Evolutionary conservation across 35 echinoderm and acorn worm species (phyloP).

Genomic region (Apostichopus californicus): DNA sequence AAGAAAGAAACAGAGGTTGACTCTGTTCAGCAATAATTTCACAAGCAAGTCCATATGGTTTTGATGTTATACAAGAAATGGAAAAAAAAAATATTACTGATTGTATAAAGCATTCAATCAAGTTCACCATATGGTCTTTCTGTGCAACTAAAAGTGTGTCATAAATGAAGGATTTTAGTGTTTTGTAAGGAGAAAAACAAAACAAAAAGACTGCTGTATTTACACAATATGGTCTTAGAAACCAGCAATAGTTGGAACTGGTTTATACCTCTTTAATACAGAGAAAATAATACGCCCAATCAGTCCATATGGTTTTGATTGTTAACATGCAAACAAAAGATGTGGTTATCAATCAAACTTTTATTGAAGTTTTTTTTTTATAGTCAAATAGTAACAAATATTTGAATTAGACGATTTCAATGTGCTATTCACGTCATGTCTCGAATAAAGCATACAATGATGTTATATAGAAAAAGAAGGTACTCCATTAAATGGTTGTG

Average conservation of each 20-base stretch:
- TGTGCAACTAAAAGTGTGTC: not conserved
- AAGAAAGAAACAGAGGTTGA: not conserved
- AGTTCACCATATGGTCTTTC: not conserved
- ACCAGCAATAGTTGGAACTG: not conserved
- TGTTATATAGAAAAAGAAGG: too few species aligned
- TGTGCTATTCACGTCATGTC: not conserved
- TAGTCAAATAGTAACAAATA: not conserved
- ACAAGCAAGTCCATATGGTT: constrained; percentile 2
- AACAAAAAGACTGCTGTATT: not conserved
- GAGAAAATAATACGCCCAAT: not conserved
- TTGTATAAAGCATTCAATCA: constrained; percentile 14
- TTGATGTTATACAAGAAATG: not conserved
- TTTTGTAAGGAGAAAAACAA: not conserved
- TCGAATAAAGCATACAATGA: too few species aligned
- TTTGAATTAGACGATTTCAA: not conserved
- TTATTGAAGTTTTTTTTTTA: not conserved
- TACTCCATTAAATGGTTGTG: too few species aligned
- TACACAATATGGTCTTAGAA: constrained; percentile 6
- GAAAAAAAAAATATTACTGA: not conserved
- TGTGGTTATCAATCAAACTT: not conserved
- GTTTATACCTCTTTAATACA: not conserved
- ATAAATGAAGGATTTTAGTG: constrained; percentile 9
- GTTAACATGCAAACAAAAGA: not conserved
- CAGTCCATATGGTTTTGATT: constrained; percentile 18
- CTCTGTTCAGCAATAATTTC: not conserved